Conservation (phyloP, 2,113 vertebrate species). For the Nanorana parkeri region DNA sequence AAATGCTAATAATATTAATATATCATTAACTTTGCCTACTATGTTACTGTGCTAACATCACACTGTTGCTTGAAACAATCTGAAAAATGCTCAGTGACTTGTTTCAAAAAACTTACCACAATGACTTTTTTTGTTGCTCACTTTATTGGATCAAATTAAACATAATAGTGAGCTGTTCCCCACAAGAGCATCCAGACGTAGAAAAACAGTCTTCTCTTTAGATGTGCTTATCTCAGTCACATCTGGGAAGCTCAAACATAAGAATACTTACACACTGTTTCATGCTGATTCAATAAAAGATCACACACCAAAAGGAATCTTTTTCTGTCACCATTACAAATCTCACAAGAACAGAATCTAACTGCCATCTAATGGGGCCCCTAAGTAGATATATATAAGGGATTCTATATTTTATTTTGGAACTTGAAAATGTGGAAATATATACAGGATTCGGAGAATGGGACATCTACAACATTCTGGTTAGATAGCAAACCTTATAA, state of each 20-base stretch:
- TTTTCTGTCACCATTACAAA: conserved; percentile 9
- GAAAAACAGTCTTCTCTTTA: conserved; percentile 5
- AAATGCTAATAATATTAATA: no score
- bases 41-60: no score
- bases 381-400: neutral
- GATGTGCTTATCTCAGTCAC: conserved; percentile 36
- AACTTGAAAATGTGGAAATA: neutral
- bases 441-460: no score
- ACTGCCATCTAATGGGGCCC: neutral
- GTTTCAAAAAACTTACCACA: neutral
- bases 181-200: neutral
- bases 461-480: no score
- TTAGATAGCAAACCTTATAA: no score
- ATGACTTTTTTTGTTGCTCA: neutral
- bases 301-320: conserved; percentile 22
- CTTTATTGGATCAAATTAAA: conserved; percentile 3
- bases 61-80: no score
- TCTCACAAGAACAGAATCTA: neutral
- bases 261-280: conserved; percentile 24
- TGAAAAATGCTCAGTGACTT: neutral
- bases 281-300: conserved; percentile 46
- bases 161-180: conserved; percentile 11
- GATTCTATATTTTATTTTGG: neutral
- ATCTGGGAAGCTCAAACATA: conserved; percentile 35
- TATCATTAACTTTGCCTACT: no score